These are phyloP conservation scores for Antennarius striatus DNA, from an alignment of 2,113 vertebrate genomes.

Conservation along the genomic window DNA sequence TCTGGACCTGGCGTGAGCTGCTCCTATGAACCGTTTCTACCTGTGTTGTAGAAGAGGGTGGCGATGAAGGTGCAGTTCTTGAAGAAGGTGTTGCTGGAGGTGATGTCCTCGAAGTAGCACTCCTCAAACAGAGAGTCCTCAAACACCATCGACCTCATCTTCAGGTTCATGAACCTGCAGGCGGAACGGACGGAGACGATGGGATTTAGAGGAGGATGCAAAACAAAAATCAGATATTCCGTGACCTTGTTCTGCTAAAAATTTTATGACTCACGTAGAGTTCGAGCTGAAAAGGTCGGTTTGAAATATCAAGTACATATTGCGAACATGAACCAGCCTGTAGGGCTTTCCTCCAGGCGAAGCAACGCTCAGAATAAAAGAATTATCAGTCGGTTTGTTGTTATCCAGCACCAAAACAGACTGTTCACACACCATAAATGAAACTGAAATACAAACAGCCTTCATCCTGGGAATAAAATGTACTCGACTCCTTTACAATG, in stretches of 20 bases:
- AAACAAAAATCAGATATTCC: no score
- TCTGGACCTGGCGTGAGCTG: background rate
- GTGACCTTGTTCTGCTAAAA: no score
- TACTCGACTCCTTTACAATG: background rate
- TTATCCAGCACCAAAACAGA: background rate
- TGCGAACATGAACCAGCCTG: background rate
- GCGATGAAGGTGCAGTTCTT: constrained; percentile 96
- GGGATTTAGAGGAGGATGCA: background rate
- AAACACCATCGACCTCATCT: constrained; percentile 93
- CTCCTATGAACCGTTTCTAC: constrained; percentile 61
- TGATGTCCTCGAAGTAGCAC: constrained; percentile 97
- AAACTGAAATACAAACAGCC: background rate
- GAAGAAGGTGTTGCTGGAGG: constrained; percentile 97
- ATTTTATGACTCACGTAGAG: no score
- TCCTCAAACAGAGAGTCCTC: constrained; percentile 95
- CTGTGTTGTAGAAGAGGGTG: constrained; percentile 96
- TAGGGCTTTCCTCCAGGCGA: constrained; percentile 19
- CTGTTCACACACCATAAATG: background rate
- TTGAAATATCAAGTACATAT: no score
- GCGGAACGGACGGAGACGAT: background rate
- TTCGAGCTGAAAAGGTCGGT: no score
- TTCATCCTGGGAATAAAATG: background rate
- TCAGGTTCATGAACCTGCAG: constrained; percentile 91
- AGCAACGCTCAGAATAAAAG: constrained; percentile 8
- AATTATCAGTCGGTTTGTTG: background rate